Base-by-base conservation (phyloP, 2,888 invertebrate genomes). In the Octonoba sinensis region DNA sequence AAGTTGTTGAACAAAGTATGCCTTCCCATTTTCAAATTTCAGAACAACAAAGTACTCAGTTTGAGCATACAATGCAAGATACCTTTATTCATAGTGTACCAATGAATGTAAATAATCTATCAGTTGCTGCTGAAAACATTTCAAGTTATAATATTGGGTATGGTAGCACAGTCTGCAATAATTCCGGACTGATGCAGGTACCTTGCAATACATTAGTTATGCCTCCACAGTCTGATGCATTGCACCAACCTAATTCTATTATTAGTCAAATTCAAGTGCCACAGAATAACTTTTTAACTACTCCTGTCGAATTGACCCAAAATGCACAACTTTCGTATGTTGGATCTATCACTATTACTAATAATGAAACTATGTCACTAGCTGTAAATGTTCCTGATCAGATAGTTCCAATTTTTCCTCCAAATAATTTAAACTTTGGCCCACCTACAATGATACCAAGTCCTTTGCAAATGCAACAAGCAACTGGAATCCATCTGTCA, bases 301-400 rank as follows among this genome's bases (percentile, higher is more conserved):
- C 54, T 11, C n/a, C 74, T 1, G 47, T 83, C 24, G 75, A 70
- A 49, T 16, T 83, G 22, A 62, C 67, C 18, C 57, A 59, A 15
- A 64, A 49, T 57, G 24, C 75, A 18, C 77, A 83, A n/a, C 47
- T 84, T 27, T 84, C 84, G 8, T 84, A 82, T 24, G 72, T 84
- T 51, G 84, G 84, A 46, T 82, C 84, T 47, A 72, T 84, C 16
- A 84, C 84, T n/a, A 74, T 84, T 13, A 71, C 82, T 11, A 84
- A 84, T 47, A 77, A 78, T 56, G 83, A 79, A 22, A 81, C 76
- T 1, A 81, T 83, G 79, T 75, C 79, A 1, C 69, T 83, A 27
- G 65, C 76, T 20, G 49, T 83, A 3, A 83, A 83, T 69, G 73
- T 82, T 16, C 84, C 78, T 16, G 82, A 74, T 49, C 71, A 71